Conservation (phyloP, 2,888 invertebrate species). For the Hofmannophila pseudospretella region DNA sequence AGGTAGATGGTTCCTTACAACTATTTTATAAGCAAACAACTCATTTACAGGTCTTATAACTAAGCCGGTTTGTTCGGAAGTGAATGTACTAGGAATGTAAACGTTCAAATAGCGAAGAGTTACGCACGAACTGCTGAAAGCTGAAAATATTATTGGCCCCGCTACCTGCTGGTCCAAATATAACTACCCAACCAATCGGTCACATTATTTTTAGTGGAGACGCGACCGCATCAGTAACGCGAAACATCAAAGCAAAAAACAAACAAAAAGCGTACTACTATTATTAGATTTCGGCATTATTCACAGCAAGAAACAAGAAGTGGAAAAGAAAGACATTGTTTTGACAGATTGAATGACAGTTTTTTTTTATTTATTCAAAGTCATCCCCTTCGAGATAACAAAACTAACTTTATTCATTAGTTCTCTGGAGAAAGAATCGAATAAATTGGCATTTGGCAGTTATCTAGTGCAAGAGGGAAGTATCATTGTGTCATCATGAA, state of each 20-base stretch:
- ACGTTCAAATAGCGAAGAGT: constrained; percentile 28
- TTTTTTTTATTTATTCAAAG: too few species aligned
- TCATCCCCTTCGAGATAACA: too few species aligned
- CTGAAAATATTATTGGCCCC: constrained; percentile 58
- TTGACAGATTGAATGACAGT: too few species aligned
- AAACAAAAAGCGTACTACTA: constrained; percentile 36
- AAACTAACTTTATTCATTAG: too few species aligned
- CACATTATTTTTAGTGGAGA: constrained; percentile 68
- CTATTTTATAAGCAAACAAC: background rate
- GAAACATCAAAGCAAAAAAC: constrained; percentile 44
- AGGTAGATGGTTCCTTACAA: background rate
- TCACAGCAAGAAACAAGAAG: too few species aligned
- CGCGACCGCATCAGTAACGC: constrained; percentile 39
- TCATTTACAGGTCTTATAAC: constrained; percentile 5
- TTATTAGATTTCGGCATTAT: background rate
- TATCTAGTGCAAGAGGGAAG: too few species aligned
- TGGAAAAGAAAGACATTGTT: too few species aligned
- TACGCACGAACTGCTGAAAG: constrained; percentile 34
- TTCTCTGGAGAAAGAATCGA: too few species aligned
- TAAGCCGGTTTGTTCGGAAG: constrained; percentile 23
- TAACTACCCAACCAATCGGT: constrained; percentile 50
- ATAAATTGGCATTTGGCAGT: too few species aligned
- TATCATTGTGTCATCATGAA: too few species aligned
- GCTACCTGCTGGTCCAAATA: constrained; percentile 60
- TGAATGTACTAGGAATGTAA: constrained; percentile 49